These are phyloP conservation scores for Tokudaia tokunoshimensis DNA, from an alignment of 2,797 vertebrate species.

Conservation along the genomic window DNA sequence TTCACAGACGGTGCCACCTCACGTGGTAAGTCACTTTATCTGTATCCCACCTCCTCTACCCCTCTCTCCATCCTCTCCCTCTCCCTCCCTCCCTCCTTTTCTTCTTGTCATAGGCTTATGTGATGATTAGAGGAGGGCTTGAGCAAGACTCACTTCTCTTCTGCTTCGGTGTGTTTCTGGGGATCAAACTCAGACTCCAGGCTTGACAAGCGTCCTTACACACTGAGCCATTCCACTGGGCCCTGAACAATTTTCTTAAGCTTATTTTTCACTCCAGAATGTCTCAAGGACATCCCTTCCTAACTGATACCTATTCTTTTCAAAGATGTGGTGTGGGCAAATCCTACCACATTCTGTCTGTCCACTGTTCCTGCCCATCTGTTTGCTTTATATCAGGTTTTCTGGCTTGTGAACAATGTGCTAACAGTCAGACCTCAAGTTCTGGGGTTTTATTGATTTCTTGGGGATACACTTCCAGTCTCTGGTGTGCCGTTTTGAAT, in stretches of 20 bases:
- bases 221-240: background rate
- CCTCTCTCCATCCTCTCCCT: too few relatives aligned
- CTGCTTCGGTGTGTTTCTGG: background rate
- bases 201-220: background rate
- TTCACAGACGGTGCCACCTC: background rate
- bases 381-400: background rate
- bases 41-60: background rate
- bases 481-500: conserved; percentile 37
- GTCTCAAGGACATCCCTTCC: background rate
- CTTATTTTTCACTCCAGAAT: conserved; percentile 5
- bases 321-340: background rate
- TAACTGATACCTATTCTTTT: conserved; percentile 12
- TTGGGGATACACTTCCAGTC: conserved; percentile 45
- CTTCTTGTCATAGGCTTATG: background rate
- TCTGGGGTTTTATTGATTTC: conserved; percentile 68
- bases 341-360: background rate
- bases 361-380: background rate
- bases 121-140: background rate
- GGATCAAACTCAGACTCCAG: background rate
- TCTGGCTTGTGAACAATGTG: conserved; percentile 8
- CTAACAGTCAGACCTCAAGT: background rate
- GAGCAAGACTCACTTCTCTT: too few relatives aligned
- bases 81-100: too few relatives aligned
- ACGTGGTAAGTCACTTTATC: background rate
- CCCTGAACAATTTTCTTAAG: background rate